Evolutionary conservation across 2,888 invertebrate genomes (phyloP), one percentile per base, ranked within the genome.

Genomic region (Scotopteryx bipunctaria): DNA sequence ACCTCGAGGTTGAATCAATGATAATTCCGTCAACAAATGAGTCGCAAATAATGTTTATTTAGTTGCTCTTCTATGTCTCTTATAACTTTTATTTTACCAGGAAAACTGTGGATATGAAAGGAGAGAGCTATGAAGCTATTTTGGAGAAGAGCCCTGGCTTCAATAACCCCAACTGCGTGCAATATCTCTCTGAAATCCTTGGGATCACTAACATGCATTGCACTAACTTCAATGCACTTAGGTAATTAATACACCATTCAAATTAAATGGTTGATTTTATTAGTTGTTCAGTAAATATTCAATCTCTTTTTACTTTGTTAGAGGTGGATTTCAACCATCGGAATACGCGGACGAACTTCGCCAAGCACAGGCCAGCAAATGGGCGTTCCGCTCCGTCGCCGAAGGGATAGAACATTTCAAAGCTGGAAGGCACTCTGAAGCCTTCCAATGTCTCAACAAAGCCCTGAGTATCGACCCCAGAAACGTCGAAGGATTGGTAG

Each of bases 391-490:
- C 53, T 95, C 95, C 75, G 98, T 98, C 15, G 97, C 97, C n/a
- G 97, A 98, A 83, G 98, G 98, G 15, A 98, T 98, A 69, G 95
- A 96, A 74, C 96, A 96, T 87, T 98, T 98, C 88, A 98, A 98
- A 86, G 94, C 95, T 35, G 97, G 97, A 33, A 93, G 96, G 67
- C 97, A 97, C 81, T 95, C 96, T 0, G 98, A 99, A 91, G 98
- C 98, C 25, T 97, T 98, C 86, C 97, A 97, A 78, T 97, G 97
- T 76, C 92, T 98, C 32, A 98, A 98, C 83, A 97, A 97, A 83
- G 99, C 98, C 2, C 86, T 99, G 40, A 96, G 94, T 78, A 98
- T 98, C 67, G 98, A 98, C 85, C 95, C 97, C 0, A 93, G 95
- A 67, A 98, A 98, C 85, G 97, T 97, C 1, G 98, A 98, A 86